These are phyloP conservation scores for Polyploca ridens DNA, from an alignment of 2,888 invertebrate genomes.

Conservation along the genomic window DNA sequence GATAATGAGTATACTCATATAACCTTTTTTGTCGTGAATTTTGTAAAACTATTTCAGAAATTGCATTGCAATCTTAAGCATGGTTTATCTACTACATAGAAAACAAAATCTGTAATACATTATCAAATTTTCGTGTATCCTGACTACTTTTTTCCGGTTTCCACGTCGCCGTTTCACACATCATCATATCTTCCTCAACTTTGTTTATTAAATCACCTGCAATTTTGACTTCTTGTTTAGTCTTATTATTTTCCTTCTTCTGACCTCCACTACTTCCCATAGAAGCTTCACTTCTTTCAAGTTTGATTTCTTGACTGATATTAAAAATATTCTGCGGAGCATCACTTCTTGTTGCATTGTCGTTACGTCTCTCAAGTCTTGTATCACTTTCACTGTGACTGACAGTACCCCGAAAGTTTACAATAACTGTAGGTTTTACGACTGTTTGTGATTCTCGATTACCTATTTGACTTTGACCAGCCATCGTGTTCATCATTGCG, in stretches of 20 bases:
- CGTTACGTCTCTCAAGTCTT: slow-evolving; percentile 58
- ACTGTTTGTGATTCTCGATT: slow-evolving; percentile 77
- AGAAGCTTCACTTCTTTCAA: slow-evolving; percentile 49
- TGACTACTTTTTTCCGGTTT: slow-evolving; percentile 42
- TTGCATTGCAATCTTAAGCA: too few relatives aligned
- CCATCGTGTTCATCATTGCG: slow-evolving; percentile 68
- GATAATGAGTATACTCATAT: too few relatives aligned
- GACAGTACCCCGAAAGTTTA: slow-evolving; percentile 73
- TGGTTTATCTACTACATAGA: slow-evolving; percentile 44
- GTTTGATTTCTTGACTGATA: slow-evolving; percentile 76
- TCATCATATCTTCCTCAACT: slow-evolving; percentile 65
- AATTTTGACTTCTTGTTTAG: slow-evolving; percentile 56
- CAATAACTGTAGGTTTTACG: slow-evolving; percentile 77
- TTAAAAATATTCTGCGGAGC: slow-evolving; percentile 70
- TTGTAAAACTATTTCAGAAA: too few relatives aligned
- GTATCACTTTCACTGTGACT: slow-evolving; percentile 72
- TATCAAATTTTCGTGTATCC: slow-evolving; percentile 50
- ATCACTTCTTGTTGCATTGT: slow-evolving; percentile 46
- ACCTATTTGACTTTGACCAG: slow-evolving; percentile 78
- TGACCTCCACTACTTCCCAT: slow-evolving; percentile 25
- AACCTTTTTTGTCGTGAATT: too few relatives aligned
- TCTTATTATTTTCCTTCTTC: slow-evolving; percentile 38
- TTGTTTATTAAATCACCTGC: slow-evolving; percentile 39
- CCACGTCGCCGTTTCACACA: slow-evolving; percentile 63
- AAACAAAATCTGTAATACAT: slow-evolving; percentile 68